These are phyloP conservation scores for Lordiphosa mommai DNA, from an alignment of 1,140 invertebrate genomes.

Conservation along the genomic window DNA sequence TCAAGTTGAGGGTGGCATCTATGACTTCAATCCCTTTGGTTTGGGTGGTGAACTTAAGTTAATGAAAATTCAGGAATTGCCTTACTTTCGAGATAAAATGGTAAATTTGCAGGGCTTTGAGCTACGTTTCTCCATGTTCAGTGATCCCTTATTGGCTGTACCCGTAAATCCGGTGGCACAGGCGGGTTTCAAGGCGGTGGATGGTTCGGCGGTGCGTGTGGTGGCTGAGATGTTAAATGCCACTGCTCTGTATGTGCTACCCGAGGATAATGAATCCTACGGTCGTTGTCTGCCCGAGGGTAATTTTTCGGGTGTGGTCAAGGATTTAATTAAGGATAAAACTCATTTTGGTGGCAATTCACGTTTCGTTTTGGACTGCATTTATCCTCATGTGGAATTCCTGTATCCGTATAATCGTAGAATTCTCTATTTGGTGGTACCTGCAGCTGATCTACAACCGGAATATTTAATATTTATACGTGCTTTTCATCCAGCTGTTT, in stretches of 20 bases:
- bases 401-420: constrained; percentile 54
- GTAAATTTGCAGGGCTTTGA: constrained; percentile 42
- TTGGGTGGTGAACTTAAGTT: constrained; percentile 23
- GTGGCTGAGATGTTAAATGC: constrained; percentile 51
- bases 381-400: constrained; percentile 45
- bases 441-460: constrained; percentile 52
- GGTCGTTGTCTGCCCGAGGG: constrained; percentile 53
- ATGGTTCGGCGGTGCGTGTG: constrained; percentile 46
- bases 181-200: constrained; percentile 39
- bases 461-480: constrained; percentile 62
- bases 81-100: constrained; percentile 48
- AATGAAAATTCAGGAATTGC: neutral
- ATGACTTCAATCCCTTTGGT: constrained; percentile 64
- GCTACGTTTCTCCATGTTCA: constrained; percentile 64
- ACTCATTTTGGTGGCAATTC: constrained; percentile 59
- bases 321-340: constrained; percentile 31
- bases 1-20: constrained; percentile 9
- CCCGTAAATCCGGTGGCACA: constrained; percentile 25
- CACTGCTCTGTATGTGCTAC: constrained; percentile 45
- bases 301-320: constrained; percentile 50
- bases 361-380: constrained; percentile 59
- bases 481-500: constrained; percentile 50
- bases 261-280: constrained; percentile 54
- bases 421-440: constrained; percentile 52
- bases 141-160: constrained; percentile 46